Base-by-base conservation (phyloP, 2,797 vertebrate genomes). In the Melanotaenia parkinsoni region DNA sequence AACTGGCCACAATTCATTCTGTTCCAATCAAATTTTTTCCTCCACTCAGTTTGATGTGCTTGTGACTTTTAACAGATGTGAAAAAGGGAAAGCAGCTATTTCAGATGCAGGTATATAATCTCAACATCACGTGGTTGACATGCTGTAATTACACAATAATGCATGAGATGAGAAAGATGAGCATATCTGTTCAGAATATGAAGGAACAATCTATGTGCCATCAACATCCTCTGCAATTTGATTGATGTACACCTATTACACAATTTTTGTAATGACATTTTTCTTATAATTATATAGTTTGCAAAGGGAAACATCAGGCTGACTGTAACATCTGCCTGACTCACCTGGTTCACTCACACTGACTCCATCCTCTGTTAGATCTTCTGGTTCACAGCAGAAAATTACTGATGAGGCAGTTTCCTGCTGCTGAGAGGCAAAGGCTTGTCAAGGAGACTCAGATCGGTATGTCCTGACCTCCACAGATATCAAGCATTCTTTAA, bases 101-200 rank as follows among this genome's bases (percentile, higher is more conserved):
- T 82, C 54, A 75, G 62, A 67, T 79, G 63, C 53, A 70, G 71
- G 64, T 59, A 53, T 76, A 67, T 62, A 79, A 84, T 80, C 74
- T 77, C 67, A 73, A 79, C 70, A 81, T 73, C 70, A 78, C 84
- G 72, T 86, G 76, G 81, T 67, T 79, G 63, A 76, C 65, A 81
- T 75, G 59, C 65, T 76, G 61, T 79, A 77, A 86, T 86, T 79
- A 86, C 70, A 28, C 59, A 71, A 69, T 65, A 75, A 58, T n/a
- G 18, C 63, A 71, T 26, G 38, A 43, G 58, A 24, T 30, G 38
- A 58, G 60, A 56, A 63, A 74, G 77, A 70, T 72, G 67, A 80
- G 45, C 12, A 26, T 54, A 47, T 56, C 64, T 24, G 67, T 8
- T 57, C 61, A 60, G 73, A 77, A 76, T 84, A 5, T 74, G 33